Evolutionary conservation across 1,140 invertebrate genomes (phyloP).

Genomic region (Amphibalanus amphitrite): DNA sequence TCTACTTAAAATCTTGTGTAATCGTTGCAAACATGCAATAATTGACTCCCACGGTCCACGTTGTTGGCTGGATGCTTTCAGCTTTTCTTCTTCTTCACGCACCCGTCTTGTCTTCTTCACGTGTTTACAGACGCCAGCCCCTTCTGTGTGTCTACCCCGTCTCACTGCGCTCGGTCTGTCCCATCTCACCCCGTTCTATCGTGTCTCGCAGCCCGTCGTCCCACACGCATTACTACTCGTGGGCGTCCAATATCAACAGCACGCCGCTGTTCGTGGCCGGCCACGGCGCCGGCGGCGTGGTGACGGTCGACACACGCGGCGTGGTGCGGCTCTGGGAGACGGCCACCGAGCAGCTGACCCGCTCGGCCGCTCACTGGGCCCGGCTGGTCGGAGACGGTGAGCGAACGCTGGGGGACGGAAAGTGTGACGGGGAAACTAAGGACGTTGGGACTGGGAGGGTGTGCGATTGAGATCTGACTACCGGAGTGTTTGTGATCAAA

Average conservation of each 20-base stretch:
- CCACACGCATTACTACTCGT: constrained; percentile 9
- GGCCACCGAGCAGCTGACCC: constrained; percentile 28
- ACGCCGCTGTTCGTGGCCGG: constrained; percentile 25
- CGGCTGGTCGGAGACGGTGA: constrained; percentile 28
- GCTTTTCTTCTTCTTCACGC: no score
- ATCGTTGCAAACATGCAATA: no score
- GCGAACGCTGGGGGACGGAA: no score
- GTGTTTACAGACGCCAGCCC: no score
- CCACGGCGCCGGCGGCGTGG: constrained; percentile 32
- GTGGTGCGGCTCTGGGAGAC: constrained; percentile 43
- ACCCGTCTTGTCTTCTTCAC: no score
- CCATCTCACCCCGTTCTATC: neutral
- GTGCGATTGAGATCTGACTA: no score
- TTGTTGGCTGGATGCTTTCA: no score
- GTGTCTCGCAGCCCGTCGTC: neutral
- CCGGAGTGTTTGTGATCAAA: no score
- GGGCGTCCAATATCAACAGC: constrained; percentile 20
- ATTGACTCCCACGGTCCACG: no score
- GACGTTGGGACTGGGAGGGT: no score
- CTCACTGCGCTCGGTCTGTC: neutral
- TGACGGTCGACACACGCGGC: constrained; percentile 40
- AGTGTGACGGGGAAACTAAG: no score
- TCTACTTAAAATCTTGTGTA: no score
- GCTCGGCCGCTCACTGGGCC: constrained; percentile 31
- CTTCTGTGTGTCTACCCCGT: neutral